Conservation (phyloP, 2,888 invertebrate genomes). For the Drosophila ezoana region DNA sequence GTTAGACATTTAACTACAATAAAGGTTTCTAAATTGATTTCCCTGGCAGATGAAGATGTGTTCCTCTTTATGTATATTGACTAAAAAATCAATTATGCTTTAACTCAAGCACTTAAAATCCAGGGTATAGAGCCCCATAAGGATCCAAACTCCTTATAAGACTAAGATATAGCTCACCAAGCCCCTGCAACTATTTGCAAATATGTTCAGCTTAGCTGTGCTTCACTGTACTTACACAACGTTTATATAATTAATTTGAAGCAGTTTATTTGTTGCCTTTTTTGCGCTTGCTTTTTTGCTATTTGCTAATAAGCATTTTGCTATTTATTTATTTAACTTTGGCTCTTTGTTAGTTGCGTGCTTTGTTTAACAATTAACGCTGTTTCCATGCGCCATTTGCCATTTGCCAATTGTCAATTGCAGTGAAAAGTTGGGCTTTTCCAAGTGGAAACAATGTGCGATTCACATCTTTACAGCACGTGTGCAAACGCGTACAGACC, state of each 20-base stretch:
- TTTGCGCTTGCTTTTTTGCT: slow-evolving; percentile 31
- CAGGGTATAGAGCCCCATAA: too few relatives aligned
- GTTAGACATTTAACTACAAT: too few relatives aligned
- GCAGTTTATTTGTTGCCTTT: slow-evolving; percentile 22
- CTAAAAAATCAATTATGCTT: too few relatives aligned
- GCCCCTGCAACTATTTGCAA: not conserved
- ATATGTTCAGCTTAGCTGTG: not conserved
- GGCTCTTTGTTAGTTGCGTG: slow-evolving; percentile 47
- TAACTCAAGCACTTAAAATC: too few relatives aligned
- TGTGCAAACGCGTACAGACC: slow-evolving; percentile 35
- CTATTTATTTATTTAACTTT: slow-evolving; percentile 34
- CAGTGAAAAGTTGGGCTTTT: slow-evolving; percentile 19
- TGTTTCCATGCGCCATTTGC: slow-evolving; percentile 51
- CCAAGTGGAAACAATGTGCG: slow-evolving; percentile 9
- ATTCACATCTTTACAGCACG: slow-evolving; percentile 51
- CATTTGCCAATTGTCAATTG: slow-evolving; percentile 6
- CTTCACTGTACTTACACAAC: slow-evolving; percentile 1
- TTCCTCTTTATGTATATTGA: too few relatives aligned
- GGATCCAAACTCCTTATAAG: too few relatives aligned
- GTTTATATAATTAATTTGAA: slow-evolving; percentile 36
- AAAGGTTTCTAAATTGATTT: too few relatives aligned
- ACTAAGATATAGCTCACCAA: too few relatives aligned
- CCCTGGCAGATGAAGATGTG: too few relatives aligned
- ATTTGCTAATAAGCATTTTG: slow-evolving; percentile 24
- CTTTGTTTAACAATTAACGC: slow-evolving; percentile 62